phyloP scores from a whole-genome alignment of 1,140 invertebrate species.

The Spodoptera litura region DNA sequence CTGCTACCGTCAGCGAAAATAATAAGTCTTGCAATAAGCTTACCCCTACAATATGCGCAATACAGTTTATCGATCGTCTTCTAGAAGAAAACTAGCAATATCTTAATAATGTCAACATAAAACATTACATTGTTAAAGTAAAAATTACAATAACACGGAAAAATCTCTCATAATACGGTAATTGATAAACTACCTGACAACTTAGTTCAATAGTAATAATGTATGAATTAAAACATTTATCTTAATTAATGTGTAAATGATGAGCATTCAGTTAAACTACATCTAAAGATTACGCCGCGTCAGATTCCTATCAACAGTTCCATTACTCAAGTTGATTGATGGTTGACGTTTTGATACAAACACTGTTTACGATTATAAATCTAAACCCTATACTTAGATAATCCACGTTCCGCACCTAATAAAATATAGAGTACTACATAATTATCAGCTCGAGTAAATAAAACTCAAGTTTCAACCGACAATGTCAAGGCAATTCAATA shows the following conservation, averaged over 20 bases:
- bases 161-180: background rate
- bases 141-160: background rate
- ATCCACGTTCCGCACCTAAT: background rate
- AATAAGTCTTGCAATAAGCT: no score
- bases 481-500: no score
- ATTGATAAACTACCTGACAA: background rate
- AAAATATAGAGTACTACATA: background rate
- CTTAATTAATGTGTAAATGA: constrained; percentile 24
- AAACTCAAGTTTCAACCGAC: no score
- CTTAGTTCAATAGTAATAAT: background rate
- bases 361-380: constrained; percentile 16
- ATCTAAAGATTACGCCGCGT: constrained; percentile 34
- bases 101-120: background rate
- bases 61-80: no score
- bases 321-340: constrained; percentile 36
- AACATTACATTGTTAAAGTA: no score
- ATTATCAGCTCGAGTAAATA: no score
- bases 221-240: constrained; percentile 33
- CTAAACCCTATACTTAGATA: constrained; percentile 8
- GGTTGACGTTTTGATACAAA: constrained; percentile 18
- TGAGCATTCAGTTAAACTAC: constrained; percentile 16
- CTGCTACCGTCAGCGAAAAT: no score
- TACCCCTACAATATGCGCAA: no score
- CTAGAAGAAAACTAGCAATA: background rate
- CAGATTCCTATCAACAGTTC: constrained; percentile 24